phyloP scores from a whole-genome alignment of 2,113 vertebrate genomes.

The Gambusia holbrooki region DNA sequence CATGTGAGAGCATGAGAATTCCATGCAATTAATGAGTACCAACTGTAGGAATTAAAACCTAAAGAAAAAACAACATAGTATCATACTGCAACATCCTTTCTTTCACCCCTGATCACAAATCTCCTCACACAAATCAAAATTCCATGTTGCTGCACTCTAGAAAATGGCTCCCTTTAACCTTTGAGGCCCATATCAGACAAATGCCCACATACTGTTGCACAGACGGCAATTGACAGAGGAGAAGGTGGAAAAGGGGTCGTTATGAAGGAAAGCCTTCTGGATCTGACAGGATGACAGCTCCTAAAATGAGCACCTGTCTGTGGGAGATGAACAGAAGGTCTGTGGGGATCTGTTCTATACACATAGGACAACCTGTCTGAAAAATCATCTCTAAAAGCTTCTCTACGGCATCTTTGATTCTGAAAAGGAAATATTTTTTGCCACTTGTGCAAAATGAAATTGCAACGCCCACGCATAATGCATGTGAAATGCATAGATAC shows the following conservation, averaged over 20 bases:
- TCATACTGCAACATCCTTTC: too few relatives aligned
- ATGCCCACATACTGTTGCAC: constrained; percentile 27
- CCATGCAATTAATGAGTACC: background rate
- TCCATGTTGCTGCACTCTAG: background rate
- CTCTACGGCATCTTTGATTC: constrained; percentile 48
- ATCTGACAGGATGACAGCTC: constrained; percentile 73
- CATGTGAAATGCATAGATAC: constrained; percentile 12
- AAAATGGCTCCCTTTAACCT: constrained; percentile 62
- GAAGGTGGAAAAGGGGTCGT: constrained; percentile 31
- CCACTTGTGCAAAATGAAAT: background rate
- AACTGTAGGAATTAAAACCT: background rate
- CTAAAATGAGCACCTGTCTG: constrained; percentile 76
- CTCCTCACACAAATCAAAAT: constrained; percentile 43
- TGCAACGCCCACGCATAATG: background rate
- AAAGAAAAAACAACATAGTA: too few relatives aligned
- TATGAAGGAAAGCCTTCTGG: constrained; percentile 63
- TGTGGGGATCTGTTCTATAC: constrained; percentile 45
- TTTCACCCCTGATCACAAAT: too few relatives aligned
- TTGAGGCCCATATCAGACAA: constrained; percentile 37
- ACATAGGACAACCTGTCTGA: constrained; percentile 44
- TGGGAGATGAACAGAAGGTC: constrained; percentile 55
- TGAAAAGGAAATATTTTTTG: constrained; percentile 1
- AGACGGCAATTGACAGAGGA: constrained; percentile 57
- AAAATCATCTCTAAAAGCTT: constrained; percentile 58
- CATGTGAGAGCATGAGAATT: too few relatives aligned